These are phyloP conservation scores for Aspidoscelis tigris DNA, from an alignment of 2,113 vertebrate species.

Conservation along the genomic window DNA sequence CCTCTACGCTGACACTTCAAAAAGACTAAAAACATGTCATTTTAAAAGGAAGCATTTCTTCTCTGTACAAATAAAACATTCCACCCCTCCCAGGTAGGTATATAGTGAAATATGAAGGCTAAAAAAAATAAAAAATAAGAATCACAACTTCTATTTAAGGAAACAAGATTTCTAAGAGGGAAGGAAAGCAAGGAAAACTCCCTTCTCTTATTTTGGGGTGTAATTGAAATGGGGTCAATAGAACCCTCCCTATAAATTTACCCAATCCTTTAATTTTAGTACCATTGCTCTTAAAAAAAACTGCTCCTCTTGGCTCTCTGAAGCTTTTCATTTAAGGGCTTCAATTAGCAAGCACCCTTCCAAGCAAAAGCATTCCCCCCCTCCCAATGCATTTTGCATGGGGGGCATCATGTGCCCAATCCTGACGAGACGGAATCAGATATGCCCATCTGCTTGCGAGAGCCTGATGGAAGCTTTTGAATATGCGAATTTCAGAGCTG, in stretches of 20 bases:
- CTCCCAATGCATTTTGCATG: conserved; percentile 2
- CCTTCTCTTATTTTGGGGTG: conserved; percentile 34
- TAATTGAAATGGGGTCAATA: conserved; percentile 32
- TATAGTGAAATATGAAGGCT: conserved; percentile 13
- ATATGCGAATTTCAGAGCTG: conserved; percentile 78
- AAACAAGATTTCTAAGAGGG: background rate
- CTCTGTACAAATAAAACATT: conserved; percentile 24
- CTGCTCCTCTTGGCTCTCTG: background rate
- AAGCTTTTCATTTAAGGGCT: background rate
- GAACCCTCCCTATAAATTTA: conserved; percentile 3
- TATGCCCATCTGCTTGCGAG: conserved; percentile 74
- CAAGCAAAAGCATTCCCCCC: rapidly evolving
- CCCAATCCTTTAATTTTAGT: conserved; percentile 37
- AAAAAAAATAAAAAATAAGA: background rate
- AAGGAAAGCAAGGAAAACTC: conserved; percentile 21
- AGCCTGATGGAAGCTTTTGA: conserved; percentile 76
- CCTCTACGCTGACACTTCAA: conserved; percentile 63
- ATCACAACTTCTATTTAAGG: conserved; percentile 35
- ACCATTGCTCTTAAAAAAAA: background rate
- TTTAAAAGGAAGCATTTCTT: conserved; percentile 49
- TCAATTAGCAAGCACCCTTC: background rate
- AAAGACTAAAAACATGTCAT: conserved; percentile 54
- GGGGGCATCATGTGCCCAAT: conserved; percentile 57
- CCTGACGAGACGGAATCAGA: conserved; percentile 55
- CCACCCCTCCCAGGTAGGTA: background rate